phyloP scores from a whole-genome alignment of 2,113 vertebrate genomes.

The Zapus hudsonius region DNA sequence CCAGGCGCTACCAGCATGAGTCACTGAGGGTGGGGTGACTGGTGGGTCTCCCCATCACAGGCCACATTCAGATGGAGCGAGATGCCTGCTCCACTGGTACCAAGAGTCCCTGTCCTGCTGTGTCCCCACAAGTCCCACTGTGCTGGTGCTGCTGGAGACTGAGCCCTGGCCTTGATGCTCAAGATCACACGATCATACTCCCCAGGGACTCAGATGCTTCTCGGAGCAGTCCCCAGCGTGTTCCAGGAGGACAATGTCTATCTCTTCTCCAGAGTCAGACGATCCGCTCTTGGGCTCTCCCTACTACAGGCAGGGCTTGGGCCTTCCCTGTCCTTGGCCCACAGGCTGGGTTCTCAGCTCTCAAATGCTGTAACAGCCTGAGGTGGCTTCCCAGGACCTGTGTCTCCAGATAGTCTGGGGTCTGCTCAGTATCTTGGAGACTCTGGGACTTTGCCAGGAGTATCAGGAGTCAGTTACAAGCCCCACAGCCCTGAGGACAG shows the following conservation, averaged over 20 bases:
- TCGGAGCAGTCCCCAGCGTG: background rate
- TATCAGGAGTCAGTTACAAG: background rate
- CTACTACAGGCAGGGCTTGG: background rate
- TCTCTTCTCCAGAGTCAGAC: background rate
- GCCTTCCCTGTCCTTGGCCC: background rate
- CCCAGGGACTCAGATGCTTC: background rate
- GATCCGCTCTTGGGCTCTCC: background rate
- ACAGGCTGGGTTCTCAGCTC: rapidly evolving
- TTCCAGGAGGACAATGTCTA: background rate
- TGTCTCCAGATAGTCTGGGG: no score
- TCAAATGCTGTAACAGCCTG: background rate
- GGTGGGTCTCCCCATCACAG: background rate
- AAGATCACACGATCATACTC: background rate
- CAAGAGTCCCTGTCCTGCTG: background rate
- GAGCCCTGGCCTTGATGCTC: background rate
- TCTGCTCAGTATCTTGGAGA: background rate
- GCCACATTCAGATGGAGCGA: background rate
- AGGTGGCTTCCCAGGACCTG: no score
- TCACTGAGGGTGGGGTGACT: background rate
- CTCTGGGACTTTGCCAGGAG: background rate
- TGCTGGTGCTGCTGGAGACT: background rate
- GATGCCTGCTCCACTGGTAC: background rate
- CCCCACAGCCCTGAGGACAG: background rate
- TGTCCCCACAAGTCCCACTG: background rate
- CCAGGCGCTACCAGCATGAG: constrained; percentile 75